Evolutionary conservation across 2,888 invertebrate genomes (phyloP).

Genomic region (Tachina lurida): DNA sequence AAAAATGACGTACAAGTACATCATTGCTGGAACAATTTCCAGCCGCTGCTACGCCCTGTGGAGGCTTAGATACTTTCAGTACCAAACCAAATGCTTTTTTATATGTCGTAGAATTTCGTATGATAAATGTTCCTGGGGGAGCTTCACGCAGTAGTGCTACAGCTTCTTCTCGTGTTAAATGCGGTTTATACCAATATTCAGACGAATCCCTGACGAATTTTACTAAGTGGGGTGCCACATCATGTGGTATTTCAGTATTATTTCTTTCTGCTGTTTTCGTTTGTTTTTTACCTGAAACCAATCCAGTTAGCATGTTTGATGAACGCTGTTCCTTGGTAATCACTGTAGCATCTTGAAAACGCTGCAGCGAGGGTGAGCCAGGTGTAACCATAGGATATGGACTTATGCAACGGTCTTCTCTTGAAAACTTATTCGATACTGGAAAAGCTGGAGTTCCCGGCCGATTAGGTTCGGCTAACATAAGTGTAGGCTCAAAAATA

Average conservation of each 20-base stretch:
- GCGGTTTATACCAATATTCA: conserved; percentile 98
- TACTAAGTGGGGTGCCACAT: conserved; percentile 93
- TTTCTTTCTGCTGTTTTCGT: neutral
- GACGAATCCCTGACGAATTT: conserved; percentile 94
- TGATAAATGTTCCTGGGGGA: conserved; percentile 96
- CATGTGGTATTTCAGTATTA: conserved; percentile 84
- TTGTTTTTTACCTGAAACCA: conserved; percentile 82
- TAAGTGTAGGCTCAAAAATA: conserved; percentile 55
- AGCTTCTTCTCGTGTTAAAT: conserved; percentile 97
- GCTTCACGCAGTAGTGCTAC: conserved; percentile 92
- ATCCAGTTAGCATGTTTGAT: conserved; percentile 11
- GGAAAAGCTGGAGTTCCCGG: conserved; percentile 97
- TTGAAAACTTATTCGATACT: conserved; percentile 90
- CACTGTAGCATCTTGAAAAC: neutral
- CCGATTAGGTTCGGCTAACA: conserved; percentile 82
- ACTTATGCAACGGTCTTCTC: conserved; percentile 84
- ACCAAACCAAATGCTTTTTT: conserved; percentile 96
- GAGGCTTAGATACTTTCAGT: conserved; percentile 93
- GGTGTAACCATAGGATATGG: conserved; percentile 74
- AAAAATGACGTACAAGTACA: conserved; percentile 96
- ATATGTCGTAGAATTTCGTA: conserved; percentile 92
- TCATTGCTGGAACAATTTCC: conserved; percentile 84
- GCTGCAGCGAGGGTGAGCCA: conserved; percentile 56
- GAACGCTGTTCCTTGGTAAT: conserved; percentile 14
- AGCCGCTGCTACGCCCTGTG: conserved; percentile 86